These are phyloP conservation scores for Drosophila testacea DNA, from an alignment of 2,888 invertebrate genomes.

Conservation along the genomic window DNA sequence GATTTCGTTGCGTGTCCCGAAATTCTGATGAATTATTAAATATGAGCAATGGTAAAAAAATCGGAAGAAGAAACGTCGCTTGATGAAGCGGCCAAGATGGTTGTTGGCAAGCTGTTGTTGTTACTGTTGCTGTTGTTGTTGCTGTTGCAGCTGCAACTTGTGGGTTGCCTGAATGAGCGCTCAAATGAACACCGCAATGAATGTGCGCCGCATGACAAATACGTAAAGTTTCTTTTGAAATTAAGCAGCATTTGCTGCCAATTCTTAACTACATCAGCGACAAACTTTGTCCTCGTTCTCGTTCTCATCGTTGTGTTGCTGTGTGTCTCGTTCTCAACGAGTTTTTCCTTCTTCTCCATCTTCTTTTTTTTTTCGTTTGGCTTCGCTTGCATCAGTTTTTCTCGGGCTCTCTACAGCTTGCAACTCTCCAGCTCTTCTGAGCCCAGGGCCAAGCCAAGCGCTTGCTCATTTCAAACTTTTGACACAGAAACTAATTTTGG, in stretches of 20 bases:
- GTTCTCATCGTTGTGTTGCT: constrained; percentile 12
- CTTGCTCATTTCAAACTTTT: constrained; percentile 79
- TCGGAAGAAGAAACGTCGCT: constrained; percentile 11
- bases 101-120: background rate
- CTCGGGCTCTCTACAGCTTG: constrained; percentile 9
- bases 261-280: constrained; percentile 81
- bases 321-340: constrained; percentile 40
- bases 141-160: constrained; percentile 14
- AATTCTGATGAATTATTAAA: constrained; percentile 70
- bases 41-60: constrained; percentile 42
- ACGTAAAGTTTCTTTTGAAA: constrained; percentile 82
- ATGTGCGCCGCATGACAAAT: constrained; percentile 81
- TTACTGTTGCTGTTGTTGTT: constrained; percentile 30
- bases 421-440: constrained; percentile 7
- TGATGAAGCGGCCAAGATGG: constrained; percentile 38
- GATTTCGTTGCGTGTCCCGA: constrained; percentile 29
- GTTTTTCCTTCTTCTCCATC: constrained; percentile 32
- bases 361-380: constrained; percentile 3
- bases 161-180: constrained; percentile 67
- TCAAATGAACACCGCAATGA: constrained; percentile 81
- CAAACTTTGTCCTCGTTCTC: constrained; percentile 75
- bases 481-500: constrained; percentile 82
- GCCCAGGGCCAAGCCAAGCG: constrained; percentile 48
- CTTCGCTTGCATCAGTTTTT: constrained; percentile 44
- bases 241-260: constrained; percentile 82